phyloP scores from a whole-genome alignment of 2,797 vertebrate genomes.

The Oryzias sinensis region DNA sequence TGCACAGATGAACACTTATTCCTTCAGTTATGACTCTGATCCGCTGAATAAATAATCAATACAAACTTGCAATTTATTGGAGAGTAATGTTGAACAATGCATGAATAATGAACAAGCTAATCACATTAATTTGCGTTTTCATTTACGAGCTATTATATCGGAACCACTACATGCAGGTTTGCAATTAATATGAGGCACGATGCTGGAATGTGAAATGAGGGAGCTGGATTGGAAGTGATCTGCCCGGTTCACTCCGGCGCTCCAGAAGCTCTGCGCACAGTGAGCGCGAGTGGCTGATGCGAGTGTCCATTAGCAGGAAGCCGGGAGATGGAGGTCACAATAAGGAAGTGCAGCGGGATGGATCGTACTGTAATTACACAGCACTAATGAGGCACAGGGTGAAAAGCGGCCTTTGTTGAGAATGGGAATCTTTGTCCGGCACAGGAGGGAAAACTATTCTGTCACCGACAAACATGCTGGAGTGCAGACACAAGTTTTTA shows the following conservation, averaged over 20 bases:
- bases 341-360: conserved; percentile 26
- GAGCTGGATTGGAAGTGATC: conserved; percentile 61
- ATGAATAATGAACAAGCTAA: conserved; percentile 20
- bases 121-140: conserved; percentile 28
- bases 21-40: conserved; percentile 14
- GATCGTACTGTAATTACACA: conserved; percentile 37
- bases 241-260: conserved; percentile 21
- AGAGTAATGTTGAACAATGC: conserved; percentile 7
- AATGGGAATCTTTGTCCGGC: conserved; percentile 4
- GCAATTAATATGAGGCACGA: conserved; percentile 57
- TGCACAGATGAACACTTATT: not conserved
- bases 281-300: conserved; percentile 23
- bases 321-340: conserved; percentile 25
- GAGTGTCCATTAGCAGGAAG: conserved; percentile 25
- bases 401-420: conserved; percentile 21
- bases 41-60: conserved; percentile 13
- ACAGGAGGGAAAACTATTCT: conserved; percentile 8
- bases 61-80: conserved; percentile 1
- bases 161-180: conserved; percentile 46
- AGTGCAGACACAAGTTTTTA: not conserved
- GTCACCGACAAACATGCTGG: not conserved
- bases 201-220: conserved; percentile 39
- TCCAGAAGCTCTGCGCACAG: conserved; percentile 22
- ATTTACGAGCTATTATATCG: conserved; percentile 31
- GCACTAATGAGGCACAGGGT: conserved; percentile 42